Evolutionary conservation across 2,888 invertebrate species (phyloP).

Genomic region (Phyto melanocephala): DNA sequence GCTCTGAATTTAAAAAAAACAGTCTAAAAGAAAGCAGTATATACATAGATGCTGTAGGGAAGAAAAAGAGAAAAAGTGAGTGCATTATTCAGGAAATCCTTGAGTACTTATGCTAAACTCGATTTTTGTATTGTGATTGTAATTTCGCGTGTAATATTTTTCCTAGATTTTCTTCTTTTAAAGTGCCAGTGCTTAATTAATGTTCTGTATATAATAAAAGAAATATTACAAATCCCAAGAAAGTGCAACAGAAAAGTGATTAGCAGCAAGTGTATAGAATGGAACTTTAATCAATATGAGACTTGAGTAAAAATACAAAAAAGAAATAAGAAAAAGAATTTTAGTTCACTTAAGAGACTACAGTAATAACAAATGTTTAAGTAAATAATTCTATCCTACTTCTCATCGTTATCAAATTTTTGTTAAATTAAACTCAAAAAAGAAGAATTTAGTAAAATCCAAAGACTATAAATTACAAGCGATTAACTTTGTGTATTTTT

Average conservation of each 20-base stretch:
- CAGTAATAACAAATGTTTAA: not conserved
- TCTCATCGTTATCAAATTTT: slow-evolving; percentile 6
- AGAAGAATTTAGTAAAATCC: not conserved
- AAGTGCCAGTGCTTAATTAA: slow-evolving; percentile 48
- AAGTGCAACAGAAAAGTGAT: slow-evolving; percentile 22
- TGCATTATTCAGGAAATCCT: slow-evolving; percentile 47
- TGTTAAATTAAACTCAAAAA: not conserved
- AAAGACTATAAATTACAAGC: slow-evolving; percentile 37
- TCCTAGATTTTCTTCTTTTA: not conserved
- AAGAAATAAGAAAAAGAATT: not conserved
- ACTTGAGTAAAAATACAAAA: not conserved
- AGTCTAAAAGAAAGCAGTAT: not conserved
- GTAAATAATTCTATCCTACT: no score
- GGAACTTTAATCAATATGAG: not conserved
- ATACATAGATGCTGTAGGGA: no score
- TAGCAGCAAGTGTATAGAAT: slow-evolving; percentile 9
- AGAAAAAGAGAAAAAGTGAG: not conserved
- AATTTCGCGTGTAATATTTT: slow-evolving; percentile 40
- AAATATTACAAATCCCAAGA: slow-evolving; percentile 10
- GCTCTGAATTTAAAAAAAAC: not conserved
- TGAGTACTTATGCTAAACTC: slow-evolving; percentile 42
- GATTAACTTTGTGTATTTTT: slow-evolving; percentile 46
- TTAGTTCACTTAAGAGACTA: not conserved
- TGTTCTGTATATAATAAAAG: no score
- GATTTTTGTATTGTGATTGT: slow-evolving; percentile 37